Base-by-base conservation (phyloP, 2,888 invertebrate genomes). In the Drosophila greeni region DNA sequence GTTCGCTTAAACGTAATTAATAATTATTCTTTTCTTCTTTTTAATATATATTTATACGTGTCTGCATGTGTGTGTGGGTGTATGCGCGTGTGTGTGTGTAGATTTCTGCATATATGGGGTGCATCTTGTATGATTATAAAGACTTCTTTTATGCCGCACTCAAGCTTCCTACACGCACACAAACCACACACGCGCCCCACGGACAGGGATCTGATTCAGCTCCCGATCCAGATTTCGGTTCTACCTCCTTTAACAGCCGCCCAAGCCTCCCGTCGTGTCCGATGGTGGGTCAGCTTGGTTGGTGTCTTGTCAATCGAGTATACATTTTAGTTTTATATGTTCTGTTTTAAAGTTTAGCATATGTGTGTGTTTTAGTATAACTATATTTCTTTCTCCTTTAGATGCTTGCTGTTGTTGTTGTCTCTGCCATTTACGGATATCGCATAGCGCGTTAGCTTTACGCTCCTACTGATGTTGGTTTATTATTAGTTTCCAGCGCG, bases 221-320 rank as follows among this genome's bases (percentile, higher is more conserved):
- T 70, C 57, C 42, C 51, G 47, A 48, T 67, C 45, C 52, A 58
- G 59, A 66, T 49, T 58, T 58, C 57, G 40, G 36, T 60, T 56
- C 51, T 67, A 29, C 43, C 67, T 49, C 45, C 60, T 33, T 58
- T 47, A 52, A 57, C 69, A 61, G 55, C 55, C 62, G 42, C 42
- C 49, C 64, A 62, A 62, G 62, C 64, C 42, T 36, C 45, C 45
- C 47, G 36, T 29, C 6, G 26, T 26, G 43, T 26, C 43, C 39
- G 14, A 39, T 11, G 24, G 26, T 29, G 39, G 66, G 66, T 48
- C 58, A 37, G 66, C 72, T 66, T 66, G 61, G 53, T 79, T 79
- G 84, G 84, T 79, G 84, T 82, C 74, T 84, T 80, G 74, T 80
- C 80, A 73, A 83, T 75, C 81, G 82, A 84, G 84, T 84, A 79